These are phyloP conservation scores for Cephus spinipes DNA, from an alignment of 2,888 invertebrate species.

Conservation along the genomic window DNA sequence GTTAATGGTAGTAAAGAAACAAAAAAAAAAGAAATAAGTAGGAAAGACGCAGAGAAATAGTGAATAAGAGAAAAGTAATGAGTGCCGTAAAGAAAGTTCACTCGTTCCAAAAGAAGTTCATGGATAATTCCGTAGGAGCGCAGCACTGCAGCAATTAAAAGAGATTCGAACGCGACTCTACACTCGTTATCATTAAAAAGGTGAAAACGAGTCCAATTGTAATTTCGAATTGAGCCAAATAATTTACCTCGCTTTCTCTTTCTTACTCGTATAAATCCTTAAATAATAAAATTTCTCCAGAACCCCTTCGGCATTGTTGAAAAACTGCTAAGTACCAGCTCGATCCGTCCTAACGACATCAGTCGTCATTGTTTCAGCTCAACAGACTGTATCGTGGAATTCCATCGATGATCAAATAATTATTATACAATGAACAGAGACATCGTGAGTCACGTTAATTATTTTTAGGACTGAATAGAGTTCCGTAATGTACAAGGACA, in stretches of 20 bases:
- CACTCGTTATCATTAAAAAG: neutral
- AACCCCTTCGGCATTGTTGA: neutral
- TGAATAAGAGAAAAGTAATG: neutral
- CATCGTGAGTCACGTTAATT: neutral
- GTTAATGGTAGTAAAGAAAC: constrained; percentile 21
- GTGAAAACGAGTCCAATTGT: neutral
- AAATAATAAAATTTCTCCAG: neutral
- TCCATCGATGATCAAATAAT: neutral
- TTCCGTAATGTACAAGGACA: neutral
- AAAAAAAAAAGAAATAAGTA: constrained; percentile 10
- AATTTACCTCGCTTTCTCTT: neutral
- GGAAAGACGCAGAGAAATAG: neutral
- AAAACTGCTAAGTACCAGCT: neutral
- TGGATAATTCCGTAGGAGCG: neutral
- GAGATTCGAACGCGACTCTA: neutral
- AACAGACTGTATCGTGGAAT: neutral
- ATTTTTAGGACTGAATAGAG: neutral
- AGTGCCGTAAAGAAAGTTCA: neutral
- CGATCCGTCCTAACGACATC: neutral
- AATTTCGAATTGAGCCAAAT: neutral
- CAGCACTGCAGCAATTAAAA: neutral
- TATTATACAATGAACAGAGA: neutral
- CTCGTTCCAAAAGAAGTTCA: neutral
- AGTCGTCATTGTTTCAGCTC: neutral
- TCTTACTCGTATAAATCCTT: neutral